These are phyloP conservation scores for Nebria ingens DNA, from an alignment of 1,140 invertebrate species.

Conservation along the genomic window DNA sequence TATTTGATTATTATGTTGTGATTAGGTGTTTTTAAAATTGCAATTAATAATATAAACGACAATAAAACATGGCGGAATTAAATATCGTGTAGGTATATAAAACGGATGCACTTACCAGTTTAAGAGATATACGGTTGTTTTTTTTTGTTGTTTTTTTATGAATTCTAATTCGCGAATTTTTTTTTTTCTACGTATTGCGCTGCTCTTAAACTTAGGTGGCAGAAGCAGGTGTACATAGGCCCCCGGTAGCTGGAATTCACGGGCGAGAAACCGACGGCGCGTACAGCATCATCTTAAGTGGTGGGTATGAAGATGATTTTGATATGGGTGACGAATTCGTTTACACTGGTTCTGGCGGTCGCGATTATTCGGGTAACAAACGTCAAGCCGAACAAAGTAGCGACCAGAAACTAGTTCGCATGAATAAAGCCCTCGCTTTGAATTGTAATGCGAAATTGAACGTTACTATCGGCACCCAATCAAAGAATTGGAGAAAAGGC, in stretches of 20 bases:
- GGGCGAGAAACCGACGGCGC: constrained; percentile 69
- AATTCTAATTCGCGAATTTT: too few species aligned
- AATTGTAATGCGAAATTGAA: constrained; percentile 64
- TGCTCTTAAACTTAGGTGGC: too few species aligned
- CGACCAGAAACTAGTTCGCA: constrained; percentile 66
- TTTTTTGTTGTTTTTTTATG: too few species aligned
- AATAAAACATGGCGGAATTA: too few species aligned
- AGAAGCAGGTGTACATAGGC: constrained; percentile 60
- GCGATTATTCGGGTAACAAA: constrained; percentile 76
- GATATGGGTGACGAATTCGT: constrained; percentile 76
- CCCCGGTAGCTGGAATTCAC: constrained; percentile 76
- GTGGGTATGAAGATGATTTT: constrained; percentile 79
- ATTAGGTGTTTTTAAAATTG: too few species aligned
- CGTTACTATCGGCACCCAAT: constrained; percentile 53
- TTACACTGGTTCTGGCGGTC: constrained; percentile 75
- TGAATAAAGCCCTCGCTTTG: constrained; percentile 71
- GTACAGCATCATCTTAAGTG: constrained; percentile 75
- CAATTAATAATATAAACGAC: too few species aligned
- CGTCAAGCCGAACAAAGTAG: constrained; percentile 68
- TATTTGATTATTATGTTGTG: too few species aligned
- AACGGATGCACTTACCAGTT: too few species aligned
- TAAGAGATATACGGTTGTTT: too few species aligned
- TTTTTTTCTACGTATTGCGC: too few species aligned
- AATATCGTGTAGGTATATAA: too few species aligned
- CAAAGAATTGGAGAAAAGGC: constrained; percentile 61